Conservation (phyloP, 2,113 vertebrate species). For the Tychaedon coryphoeus region DNA sequence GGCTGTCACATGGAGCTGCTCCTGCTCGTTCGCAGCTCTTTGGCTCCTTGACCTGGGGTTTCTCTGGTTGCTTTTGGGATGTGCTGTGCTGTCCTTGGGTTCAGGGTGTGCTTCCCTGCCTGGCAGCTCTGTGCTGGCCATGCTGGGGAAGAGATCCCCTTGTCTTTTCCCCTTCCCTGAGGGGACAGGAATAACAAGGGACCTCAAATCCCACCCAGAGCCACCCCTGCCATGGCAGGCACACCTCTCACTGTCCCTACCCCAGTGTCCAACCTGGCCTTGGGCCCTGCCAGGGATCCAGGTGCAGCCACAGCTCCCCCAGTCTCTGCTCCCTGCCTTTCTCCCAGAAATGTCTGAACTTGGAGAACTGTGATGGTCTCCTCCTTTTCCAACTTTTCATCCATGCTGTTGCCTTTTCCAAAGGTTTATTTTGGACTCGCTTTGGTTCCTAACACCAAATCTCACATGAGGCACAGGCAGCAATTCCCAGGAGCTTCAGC, state of each 20-base stretch:
- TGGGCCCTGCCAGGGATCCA: not conserved
- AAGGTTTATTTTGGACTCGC: not conserved
- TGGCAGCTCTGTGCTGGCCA: not conserved
- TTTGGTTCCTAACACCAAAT: not conserved
- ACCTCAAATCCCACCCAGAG: not conserved
- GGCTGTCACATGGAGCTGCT: not conserved
- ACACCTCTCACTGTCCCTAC: not conserved
- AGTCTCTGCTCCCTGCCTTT: not conserved
- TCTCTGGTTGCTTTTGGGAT: no score
- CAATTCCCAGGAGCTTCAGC: not conserved
- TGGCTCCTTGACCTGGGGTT: not conserved
- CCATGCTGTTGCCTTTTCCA: not conserved
- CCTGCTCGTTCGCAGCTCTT: not conserved
- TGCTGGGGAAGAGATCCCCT: not conserved
- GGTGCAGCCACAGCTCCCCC: not conserved
- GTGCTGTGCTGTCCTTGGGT: not conserved
- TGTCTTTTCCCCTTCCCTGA: not conserved
- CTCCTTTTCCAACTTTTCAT: not conserved
- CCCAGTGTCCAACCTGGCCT: not conserved
- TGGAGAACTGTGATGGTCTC: not conserved
- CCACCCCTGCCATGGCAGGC: not conserved
- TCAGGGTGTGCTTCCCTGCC: not conserved
- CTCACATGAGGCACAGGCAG: accelerated
- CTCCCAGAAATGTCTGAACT: not conserved
- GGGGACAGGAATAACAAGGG: not conserved